Percentiles rank a stretch among this genome's conserved stretches.
These are phyloP conservation scores for Noctua fimbriata DNA, from an alignment of 2,888 invertebrate genomes.

Conservation along the genomic window DNA sequence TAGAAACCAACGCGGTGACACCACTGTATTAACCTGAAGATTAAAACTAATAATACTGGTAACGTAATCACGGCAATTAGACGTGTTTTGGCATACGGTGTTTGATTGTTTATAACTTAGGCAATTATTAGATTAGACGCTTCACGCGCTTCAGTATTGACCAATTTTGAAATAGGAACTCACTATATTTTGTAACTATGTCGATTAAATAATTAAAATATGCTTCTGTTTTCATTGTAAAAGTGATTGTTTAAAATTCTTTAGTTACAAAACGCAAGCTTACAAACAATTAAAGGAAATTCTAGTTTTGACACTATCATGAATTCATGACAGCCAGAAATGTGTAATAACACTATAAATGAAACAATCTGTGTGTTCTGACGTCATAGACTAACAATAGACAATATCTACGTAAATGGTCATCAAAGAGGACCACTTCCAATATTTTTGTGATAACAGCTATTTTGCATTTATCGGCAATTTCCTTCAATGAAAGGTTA, in stretches of 20 bases:
- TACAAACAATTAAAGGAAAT: slow-evolving; percentile 20
- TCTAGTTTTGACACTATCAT: slow-evolving; percentile 30
- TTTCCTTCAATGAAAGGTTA: slow-evolving; percentile 51
- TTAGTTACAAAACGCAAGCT: slow-evolving; percentile 17
- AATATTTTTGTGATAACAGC: slow-evolving; percentile 44
- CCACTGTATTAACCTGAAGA: slow-evolving; percentile 66
- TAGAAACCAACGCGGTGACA: slow-evolving; percentile 78
- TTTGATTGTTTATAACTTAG: slow-evolving; percentile 56
- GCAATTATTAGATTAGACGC: slow-evolving; percentile 58
- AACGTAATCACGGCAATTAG: slow-evolving; percentile 60
- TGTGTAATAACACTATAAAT: slow-evolving; percentile 36
- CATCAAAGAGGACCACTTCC: slow-evolving; percentile 42
- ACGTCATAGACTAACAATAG: slow-evolving; percentile 68
- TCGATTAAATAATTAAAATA: slow-evolving; percentile 17
- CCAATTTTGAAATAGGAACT: slow-evolving; percentile 19
- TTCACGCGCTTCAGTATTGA: slow-evolving; percentile 35
- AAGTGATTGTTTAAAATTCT: slow-evolving; percentile 7
- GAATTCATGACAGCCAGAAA: slow-evolving; percentile 22
- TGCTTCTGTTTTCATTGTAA: slow-evolving; percentile 7
- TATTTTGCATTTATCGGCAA: slow-evolving; percentile 37
- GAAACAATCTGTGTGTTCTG: slow-evolving; percentile 53
- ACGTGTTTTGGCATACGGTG: slow-evolving; percentile 58
- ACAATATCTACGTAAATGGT: slow-evolving; percentile 57
- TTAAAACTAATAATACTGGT: slow-evolving; percentile 58
- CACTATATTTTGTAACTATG: slow-evolving; percentile 25